Conservation (phyloP, 2,888 invertebrate genomes). For the Nemoura dubitans region DNA sequence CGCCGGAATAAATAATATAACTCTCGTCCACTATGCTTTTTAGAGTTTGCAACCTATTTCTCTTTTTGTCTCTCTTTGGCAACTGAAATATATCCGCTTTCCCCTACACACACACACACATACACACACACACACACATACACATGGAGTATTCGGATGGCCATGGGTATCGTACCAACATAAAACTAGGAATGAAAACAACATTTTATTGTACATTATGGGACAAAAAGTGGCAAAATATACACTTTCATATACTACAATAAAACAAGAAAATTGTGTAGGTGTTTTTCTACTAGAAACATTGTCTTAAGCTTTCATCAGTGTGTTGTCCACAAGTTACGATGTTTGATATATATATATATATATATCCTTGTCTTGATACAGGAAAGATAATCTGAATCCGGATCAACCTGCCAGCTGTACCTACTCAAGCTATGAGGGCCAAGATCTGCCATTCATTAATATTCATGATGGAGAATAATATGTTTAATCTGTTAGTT, state of each 20-base stretch:
- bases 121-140: neutral
- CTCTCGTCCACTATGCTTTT: neutral
- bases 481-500: constrained; percentile 19
- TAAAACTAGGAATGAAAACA: too few species aligned
- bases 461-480: constrained; percentile 12
- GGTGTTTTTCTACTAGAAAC: too few species aligned
- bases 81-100: neutral
- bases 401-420: neutral
- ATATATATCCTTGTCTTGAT: neutral
- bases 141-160: too few species aligned
- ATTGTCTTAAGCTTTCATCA: neutral
- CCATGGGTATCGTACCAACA: too few species aligned
- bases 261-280: too few species aligned
- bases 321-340: too few species aligned
- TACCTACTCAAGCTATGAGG: neutral
- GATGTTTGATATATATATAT: too few species aligned
- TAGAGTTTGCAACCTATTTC: neutral
- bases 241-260: too few species aligned
- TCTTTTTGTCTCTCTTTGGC: neutral
- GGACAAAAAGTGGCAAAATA: too few species aligned
- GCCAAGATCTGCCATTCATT: neutral
- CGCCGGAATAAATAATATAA: neutral
- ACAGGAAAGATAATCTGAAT: neutral
- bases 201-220: too few species aligned
- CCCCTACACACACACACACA: neutral